phyloP scores from a whole-genome alignment of 2,797 vertebrate genomes.

The Esox lucius region DNA sequence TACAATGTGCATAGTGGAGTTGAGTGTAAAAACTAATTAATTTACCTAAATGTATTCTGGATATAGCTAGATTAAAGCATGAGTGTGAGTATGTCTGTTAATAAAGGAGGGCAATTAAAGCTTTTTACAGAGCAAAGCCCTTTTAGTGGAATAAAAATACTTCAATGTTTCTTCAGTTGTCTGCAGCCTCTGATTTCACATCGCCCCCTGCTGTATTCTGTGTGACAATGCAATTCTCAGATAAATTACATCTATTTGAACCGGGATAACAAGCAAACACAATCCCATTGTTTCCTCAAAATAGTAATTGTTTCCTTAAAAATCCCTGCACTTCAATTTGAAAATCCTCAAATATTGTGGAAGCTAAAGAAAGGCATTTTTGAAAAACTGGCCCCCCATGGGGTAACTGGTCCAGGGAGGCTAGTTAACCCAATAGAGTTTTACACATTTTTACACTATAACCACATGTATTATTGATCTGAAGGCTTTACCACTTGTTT shows the following conservation, averaged over 20 bases:
- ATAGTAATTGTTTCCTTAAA: not conserved
- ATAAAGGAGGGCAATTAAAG: slow-evolving; percentile 32
- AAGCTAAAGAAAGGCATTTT: too few species aligned
- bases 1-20: slow-evolving; percentile 31
- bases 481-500: too few species aligned
- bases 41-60: slow-evolving; percentile 28
- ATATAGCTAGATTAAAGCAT: slow-evolving; percentile 35
- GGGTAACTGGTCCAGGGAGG: too few species aligned
- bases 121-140: slow-evolving; percentile 50
- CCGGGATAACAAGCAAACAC: not conserved
- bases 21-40: slow-evolving; percentile 46
- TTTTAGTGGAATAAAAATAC: slow-evolving; percentile 69
- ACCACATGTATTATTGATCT: too few species aligned
- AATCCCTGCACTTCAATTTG: not conserved
- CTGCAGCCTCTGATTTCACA: slow-evolving; percentile 59
- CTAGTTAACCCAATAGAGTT: too few species aligned
- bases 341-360: too few species aligned
- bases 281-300: not conserved
- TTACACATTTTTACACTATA: too few species aligned
- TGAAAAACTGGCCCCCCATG: too few species aligned
- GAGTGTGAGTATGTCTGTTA: slow-evolving; percentile 56
- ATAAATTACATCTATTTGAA: not conserved
- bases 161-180: slow-evolving; percentile 51
- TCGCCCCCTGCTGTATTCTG: slow-evolving; percentile 53
- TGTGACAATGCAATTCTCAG: slow-evolving; percentile 29